Conservation (phyloP, 2,797 vertebrate species). For the Phrynocephalus guinanensis region DNA sequence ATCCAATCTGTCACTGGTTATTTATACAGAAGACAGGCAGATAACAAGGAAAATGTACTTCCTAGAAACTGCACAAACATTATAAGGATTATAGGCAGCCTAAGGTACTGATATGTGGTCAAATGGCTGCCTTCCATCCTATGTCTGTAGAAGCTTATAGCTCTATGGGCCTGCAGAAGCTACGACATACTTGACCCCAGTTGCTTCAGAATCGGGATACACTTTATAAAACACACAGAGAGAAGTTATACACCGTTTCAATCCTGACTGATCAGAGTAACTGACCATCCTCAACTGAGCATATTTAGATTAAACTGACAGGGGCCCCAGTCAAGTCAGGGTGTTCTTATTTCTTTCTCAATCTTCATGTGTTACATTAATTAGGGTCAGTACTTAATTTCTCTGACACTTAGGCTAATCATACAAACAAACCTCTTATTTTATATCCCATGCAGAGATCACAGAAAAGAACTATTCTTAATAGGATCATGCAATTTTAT, state of each 20-base stretch:
- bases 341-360: not conserved
- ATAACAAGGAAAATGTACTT: not conserved
- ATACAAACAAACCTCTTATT: conserved; percentile 5
- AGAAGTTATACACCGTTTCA: not conserved
- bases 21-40: not conserved
- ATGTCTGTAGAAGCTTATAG: not conserved
- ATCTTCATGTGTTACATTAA: not conserved
- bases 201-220: too few relatives aligned
- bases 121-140: too few relatives aligned
- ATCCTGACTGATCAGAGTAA: not conserved
- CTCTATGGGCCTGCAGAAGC: not conserved
- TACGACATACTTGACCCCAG: not conserved
- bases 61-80: too few relatives aligned
- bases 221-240: not conserved
- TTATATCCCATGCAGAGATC: conserved; percentile 3
- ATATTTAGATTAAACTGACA: not conserved
- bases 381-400: not conserved
- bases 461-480: not conserved
- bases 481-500: conserved; percentile 9
- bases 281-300: not conserved
- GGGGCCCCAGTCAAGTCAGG: not conserved
- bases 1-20: not conserved
- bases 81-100: too few relatives aligned
- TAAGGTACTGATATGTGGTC: too few relatives aligned
- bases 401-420: not conserved